Base-by-base conservation (phyloP, 1,140 invertebrate genomes). In the Brachionus koreanus region DNA sequence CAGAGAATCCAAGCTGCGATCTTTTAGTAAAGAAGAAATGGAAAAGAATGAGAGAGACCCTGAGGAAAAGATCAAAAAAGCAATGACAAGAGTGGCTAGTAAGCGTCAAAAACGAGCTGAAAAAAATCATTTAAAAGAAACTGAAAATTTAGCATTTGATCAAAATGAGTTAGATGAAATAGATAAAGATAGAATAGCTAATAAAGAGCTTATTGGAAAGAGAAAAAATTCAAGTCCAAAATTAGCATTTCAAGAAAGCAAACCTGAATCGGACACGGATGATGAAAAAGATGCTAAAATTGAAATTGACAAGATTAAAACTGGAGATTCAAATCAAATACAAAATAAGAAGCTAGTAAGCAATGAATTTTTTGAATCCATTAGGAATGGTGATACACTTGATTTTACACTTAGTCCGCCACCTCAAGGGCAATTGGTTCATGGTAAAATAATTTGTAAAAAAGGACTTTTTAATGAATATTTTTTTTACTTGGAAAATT, bases 381-480 rank as follows among this genome's bases (percentile, higher is more conserved):
- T 79, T 12, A 57, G 29, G 23, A 25, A n/a, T 12, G 69, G 69
- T 19, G 69, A 74, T 23, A 74, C 69, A 1, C 43, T 79, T 13
- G 49, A 79, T n/a, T 79, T 79, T 63, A 16, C 9, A 9, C 37
- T 79, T 0, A 79, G 19, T 25, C 76, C 76, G 13, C 49, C 76
- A 61, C 76, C 49, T 35, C 49, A 79, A 65, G 35, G 49, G 19
- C 76, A 61, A 61, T 33, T 79, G 33, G 35, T 79, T 23, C 33
- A 65, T 65, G 35, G 76, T 1, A 79, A 65, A 79, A 79, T 79
- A 79, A 35, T 79, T 57, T 79, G 76, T 61, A 57, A 79, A 57
- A 79, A 79, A 37, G 76, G 76, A 19, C 9, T 79, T 61, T 79
- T 79, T 16, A 79, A 79, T 65, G 76, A 79, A 42, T 79, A 79